A percentile compares a stretch with the other conserved stretches of the same genome.
These are phyloP conservation scores for Clamator glandarius DNA, from an alignment of 2,797 vertebrate species.

Conservation along the genomic window DNA sequence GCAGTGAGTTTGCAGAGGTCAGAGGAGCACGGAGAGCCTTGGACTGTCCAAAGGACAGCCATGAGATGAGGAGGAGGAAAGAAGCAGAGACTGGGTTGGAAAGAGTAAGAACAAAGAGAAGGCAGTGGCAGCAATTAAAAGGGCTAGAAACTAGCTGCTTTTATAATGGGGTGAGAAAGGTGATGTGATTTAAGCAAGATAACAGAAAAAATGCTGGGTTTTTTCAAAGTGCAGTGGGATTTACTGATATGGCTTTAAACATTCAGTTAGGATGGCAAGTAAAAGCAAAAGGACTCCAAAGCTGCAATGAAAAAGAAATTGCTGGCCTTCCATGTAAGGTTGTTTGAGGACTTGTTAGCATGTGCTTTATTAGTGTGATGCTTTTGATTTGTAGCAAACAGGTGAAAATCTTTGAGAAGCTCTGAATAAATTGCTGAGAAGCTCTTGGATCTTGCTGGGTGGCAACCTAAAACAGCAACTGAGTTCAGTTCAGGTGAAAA, in stretches of 20 bases:
- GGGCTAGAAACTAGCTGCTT: neutral
- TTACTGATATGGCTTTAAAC: neutral
- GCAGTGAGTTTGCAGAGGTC: neutral
- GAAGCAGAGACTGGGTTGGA: neutral
- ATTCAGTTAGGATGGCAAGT: neutral
- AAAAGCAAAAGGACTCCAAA: neutral
- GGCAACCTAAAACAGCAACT: neutral
- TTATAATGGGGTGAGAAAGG: neutral
- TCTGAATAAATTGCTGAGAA: neutral
- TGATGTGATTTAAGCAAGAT: neutral
- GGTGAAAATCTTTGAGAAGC: neutral
- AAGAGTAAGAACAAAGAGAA: neutral
- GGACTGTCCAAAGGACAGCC: neutral
- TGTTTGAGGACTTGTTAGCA: neutral
- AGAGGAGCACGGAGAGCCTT: neutral
- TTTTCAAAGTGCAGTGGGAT: neutral
- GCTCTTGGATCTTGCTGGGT: neutral
- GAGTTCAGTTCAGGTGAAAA: neutral
- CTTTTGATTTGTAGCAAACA: neutral
- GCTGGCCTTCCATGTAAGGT: neutral
- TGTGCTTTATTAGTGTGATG: neutral
- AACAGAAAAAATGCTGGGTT: neutral
- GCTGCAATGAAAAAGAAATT: neutral
- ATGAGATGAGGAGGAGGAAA: neutral
- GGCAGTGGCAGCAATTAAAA: neutral